phyloP scores from a whole-genome alignment of 2,113 vertebrate genomes.

The Anhinga anhinga region DNA sequence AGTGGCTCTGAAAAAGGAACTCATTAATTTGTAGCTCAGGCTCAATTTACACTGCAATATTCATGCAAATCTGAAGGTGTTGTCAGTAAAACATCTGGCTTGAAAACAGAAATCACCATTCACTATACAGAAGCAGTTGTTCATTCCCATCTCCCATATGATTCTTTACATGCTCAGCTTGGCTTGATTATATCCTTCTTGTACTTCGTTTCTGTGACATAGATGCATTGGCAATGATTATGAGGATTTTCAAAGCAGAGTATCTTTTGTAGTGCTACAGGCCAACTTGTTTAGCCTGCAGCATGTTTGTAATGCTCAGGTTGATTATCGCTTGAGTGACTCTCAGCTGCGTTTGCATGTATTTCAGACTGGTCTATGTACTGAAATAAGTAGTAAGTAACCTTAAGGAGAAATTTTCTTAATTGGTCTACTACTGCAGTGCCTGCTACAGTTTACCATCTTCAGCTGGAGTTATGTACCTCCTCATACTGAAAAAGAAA shows the following conservation, averaged over 20 bases:
- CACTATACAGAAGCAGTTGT: neutral
- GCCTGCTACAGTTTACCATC: neutral
- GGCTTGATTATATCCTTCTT: neutral
- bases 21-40: neutral
- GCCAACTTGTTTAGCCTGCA: constrained; percentile 53
- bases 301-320: constrained; percentile 16
- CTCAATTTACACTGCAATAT: constrained; percentile 34
- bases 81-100: constrained; percentile 45
- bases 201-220: neutral
- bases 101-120: neutral
- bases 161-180: constrained; percentile 26
- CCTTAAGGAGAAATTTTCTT: neutral
- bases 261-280: constrained; percentile 3
- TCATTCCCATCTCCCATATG: neutral
- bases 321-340: constrained; percentile 16
- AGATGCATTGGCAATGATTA: neutral
- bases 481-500: neutral
- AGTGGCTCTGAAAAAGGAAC: neutral
- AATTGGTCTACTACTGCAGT: neutral
- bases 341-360: neutral
- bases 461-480: neutral
- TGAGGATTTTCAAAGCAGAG: constrained; percentile 41
- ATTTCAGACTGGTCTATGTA: neutral
- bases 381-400: neutral
- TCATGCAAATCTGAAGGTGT: constrained; percentile 35